Evolutionary conservation across 2,113 vertebrate genomes (phyloP).

Genomic region (Geococcyx californianus): DNA sequence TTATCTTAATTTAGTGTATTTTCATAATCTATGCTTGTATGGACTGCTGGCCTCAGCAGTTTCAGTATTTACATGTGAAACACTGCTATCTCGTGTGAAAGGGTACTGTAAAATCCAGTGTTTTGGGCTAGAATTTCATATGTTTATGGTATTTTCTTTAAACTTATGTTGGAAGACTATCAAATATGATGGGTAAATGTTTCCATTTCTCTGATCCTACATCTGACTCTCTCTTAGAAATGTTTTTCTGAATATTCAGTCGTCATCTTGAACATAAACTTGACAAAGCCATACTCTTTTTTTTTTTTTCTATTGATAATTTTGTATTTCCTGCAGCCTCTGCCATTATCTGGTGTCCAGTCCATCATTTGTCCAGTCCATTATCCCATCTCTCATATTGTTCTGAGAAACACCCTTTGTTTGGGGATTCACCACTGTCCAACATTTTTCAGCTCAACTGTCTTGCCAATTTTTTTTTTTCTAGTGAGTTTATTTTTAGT

Average conservation of each 20-base stretch:
- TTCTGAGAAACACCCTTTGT: conserved; percentile 1
- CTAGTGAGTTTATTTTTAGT: conserved; percentile 24
- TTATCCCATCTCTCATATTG: not conserved
- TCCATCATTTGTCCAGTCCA: not conserved
- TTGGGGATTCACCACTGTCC: not conserved
- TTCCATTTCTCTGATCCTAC: not conserved
- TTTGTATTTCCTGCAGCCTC: not conserved
- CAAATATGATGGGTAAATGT: not conserved
- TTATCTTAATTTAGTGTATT: not conserved
- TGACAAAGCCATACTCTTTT: not conserved
- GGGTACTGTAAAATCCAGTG: not conserved
- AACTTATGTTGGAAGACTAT: not conserved
- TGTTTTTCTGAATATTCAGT: not conserved
- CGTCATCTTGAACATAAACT: not conserved
- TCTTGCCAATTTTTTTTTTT: not conserved
- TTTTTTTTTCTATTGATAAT: not conserved
- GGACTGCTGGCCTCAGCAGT: not conserved
- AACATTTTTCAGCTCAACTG: not conserved
- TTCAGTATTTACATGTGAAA: not conserved
- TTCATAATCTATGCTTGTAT: not conserved
- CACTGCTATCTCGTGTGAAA: not conserved
- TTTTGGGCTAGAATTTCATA: not conserved
- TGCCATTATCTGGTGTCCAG: not conserved
- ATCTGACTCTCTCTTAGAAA: not conserved
- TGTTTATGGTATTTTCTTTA: not conserved